Base-by-base conservation (phyloP, 2,888 invertebrate genomes). In the Trilocha varians region DNA sequence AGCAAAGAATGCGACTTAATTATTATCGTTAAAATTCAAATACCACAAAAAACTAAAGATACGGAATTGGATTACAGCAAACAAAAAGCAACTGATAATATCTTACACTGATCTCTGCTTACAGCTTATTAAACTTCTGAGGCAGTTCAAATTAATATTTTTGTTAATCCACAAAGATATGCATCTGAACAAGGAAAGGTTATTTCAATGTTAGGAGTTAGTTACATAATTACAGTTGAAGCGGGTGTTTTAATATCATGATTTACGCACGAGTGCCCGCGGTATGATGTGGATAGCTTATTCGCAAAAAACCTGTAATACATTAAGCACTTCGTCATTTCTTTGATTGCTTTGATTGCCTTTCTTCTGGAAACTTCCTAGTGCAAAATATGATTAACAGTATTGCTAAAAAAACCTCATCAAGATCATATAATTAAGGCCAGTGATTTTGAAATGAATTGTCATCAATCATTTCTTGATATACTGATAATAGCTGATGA, bases 261-360 rank as follows among this genome's bases (percentile, higher is more conserved):
- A 62, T 73, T 67, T 63, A 70, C 68, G 70, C 70, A 69, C 69
- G 68, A 67, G 57, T 62, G 59, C 54, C 43, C 53, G 48, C 59
- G 38, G 50, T 47, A 46, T 49, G 46, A 53, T 56, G 42, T 42
- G 43, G 42, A 33, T 50, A 52, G 25, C 25, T 9, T 25, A 4
- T 25, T 11, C 6, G 25, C 34, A 14, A 34, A 13, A 14, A 34
- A 8, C 3, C 32, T 32, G 3, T 3, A 34, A 13, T 34, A 8
- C 34, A 34, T 34, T 34, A 34, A 34, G 8, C 8, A 9, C 15
- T 34, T n/a, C 5, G 13, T 0, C 13, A 2, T 34, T 13, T 1
- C 11, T 11, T 32, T 11, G 5, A 32, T n/a, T 3, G 3, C n/a
- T 32, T 32, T 25, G 25, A 25, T 25, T 25, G 25, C 25, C 5